Evolutionary conservation across 1,140 invertebrate species (phyloP), one percentile per base, ranked within the genome.

Genomic region (Wiebesia pumilae): DNA sequence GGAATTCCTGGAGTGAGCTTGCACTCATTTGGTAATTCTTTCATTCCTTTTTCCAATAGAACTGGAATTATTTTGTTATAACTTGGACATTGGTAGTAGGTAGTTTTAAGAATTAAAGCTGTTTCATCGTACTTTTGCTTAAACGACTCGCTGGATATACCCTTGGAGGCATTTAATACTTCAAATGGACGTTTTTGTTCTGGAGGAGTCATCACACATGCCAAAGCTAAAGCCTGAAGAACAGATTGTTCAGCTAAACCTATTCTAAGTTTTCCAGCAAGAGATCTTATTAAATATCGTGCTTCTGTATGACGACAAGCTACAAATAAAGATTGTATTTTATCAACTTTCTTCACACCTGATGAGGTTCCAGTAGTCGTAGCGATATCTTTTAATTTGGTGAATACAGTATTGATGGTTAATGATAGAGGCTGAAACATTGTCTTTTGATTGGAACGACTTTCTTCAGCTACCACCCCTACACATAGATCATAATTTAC

Each of bases 211-310:
- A 95, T 93, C 38, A 96, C 95, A 89, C 96, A 96, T 9, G 98
- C 98, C 90, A 97, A 95, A 24, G 98, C 98, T 69, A 99, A 91
- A 24, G 99, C 98, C 92, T 97, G 97, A 27, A 99, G 94, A 38
- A 99, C 96, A 24, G 98, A 99, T 93, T 99, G 98, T 91, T 99
- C 99, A 0, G 99, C 99, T 80, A 99, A 94, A 7, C 99, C 99
- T 89, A 99, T 99, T 65, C 99, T 95, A 75, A 99, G 94, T 94
- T 99, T 99, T 21, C 99, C 99, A 87, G 97, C 96, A 2, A 99
- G 93, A 0, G 97, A 98, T 89, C 99, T 95, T 73, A 99, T 98
- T 0, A 99, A 94, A 93, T 97, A 99, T 78, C 98, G 95, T 0
- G 98, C 97, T 94, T 99, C 99, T 0, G 96, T 97, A 86, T 96